Conservation (phyloP, 53 echinoderm and acorn worm genomes). For the Actinopyga echinites region DNA sequence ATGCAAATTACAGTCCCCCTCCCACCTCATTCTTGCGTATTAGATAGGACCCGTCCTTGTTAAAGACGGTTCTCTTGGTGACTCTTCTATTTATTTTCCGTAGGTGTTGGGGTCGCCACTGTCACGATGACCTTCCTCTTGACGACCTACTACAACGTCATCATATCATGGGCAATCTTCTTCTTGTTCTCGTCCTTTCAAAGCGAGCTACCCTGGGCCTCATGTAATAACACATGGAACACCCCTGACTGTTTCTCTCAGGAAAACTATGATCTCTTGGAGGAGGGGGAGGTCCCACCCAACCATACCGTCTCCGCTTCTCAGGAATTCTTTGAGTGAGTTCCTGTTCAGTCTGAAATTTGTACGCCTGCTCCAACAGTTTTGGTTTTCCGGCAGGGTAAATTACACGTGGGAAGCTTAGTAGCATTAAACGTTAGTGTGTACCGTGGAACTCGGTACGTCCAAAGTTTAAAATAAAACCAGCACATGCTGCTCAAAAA, state of each 20-base stretch:
- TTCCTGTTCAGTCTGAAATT: background rate
- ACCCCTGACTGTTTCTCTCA: constrained; percentile 82
- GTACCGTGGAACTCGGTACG: too few species aligned
- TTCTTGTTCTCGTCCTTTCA: constrained; percentile 87
- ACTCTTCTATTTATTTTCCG: background rate
- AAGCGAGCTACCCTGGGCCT: constrained; percentile 79
- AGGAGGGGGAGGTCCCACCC: constrained; percentile 59
- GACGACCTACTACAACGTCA: constrained; percentile 99
- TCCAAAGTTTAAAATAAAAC: too few species aligned
- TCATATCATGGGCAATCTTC: constrained; percentile 97
- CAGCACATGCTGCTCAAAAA: too few species aligned
- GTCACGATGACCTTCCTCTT: constrained; percentile 93
- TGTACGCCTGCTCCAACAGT: background rate
- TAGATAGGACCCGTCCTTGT: too few species aligned
- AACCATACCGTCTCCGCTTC: constrained; percentile 79
- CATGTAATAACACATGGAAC: constrained; percentile 86
- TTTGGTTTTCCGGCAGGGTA: too few species aligned
- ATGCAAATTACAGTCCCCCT: too few species aligned
- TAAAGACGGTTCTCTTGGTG: too few species aligned
- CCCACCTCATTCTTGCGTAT: too few species aligned
- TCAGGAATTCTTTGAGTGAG: constrained; percentile 95
- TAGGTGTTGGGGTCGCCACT: constrained; percentile 90
- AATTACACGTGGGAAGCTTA: too few species aligned
- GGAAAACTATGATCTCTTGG: constrained; percentile 63
- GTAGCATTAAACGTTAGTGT: too few species aligned